Percentiles rank a stretch among this genome's conserved stretches.
Conservation (phyloP, 2,113 vertebrate genomes). For the Pyrgilauda ruficollis region DNA sequence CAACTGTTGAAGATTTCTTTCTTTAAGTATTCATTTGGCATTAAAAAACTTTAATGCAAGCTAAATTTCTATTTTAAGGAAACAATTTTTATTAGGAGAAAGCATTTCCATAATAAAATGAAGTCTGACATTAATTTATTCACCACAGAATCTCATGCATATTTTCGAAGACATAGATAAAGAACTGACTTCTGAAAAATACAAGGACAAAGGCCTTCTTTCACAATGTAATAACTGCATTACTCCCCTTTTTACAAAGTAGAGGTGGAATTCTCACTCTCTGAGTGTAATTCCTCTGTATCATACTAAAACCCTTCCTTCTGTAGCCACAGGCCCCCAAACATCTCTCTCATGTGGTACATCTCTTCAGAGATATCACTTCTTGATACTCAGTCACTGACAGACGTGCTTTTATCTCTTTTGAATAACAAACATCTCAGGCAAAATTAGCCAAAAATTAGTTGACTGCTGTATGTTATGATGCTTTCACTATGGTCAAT, state of each 20-base stretch:
- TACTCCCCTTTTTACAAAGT: neutral
- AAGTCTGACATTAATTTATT: neutral
- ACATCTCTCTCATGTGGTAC: neutral
- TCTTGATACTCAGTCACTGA: neutral
- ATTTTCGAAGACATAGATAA: neutral
- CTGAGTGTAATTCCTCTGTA: neutral
- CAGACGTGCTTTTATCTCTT: neutral
- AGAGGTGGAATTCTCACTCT: neutral
- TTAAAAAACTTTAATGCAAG: neutral
- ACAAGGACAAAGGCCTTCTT: neutral
- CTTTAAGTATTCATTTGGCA: neutral
- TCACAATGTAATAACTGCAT: neutral
- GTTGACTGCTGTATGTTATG: neutral
- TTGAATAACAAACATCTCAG: neutral
- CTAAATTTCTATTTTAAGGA: neutral
- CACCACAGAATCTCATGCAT: neutral
- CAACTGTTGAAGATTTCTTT: neutral
- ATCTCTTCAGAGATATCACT: neutral
- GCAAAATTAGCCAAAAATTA: neutral
- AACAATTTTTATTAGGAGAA: neutral
- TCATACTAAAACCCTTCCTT: neutral
- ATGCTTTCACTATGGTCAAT: neutral
- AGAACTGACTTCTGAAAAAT: neutral
- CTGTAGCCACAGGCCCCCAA: rapidly evolving
- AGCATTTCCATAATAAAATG: neutral